These are phyloP conservation scores for Stenolophus ochropezus DNA, from an alignment of 2,888 invertebrate genomes.

Conservation along the genomic window DNA sequence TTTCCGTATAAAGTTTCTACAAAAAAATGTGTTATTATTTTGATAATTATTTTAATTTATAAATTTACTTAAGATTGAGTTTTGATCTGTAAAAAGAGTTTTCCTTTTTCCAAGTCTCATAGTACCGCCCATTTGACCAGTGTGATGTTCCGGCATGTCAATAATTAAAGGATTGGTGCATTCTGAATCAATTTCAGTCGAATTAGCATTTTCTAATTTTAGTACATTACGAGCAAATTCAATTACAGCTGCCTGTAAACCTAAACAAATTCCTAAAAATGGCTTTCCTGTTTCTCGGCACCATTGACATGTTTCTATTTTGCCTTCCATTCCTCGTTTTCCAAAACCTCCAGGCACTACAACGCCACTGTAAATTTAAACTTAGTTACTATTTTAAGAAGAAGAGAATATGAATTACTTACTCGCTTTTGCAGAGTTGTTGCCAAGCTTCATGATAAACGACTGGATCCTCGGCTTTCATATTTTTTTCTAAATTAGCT, in stretches of 20 bases:
- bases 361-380: slow-evolving; percentile 81
- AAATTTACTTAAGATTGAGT: slow-evolving; percentile 78
- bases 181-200: slow-evolving; percentile 87
- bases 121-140: slow-evolving; percentile 95
- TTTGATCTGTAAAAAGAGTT: slow-evolving; percentile 83
- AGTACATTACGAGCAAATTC: slow-evolving; percentile 94
- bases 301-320: slow-evolving; percentile 95
- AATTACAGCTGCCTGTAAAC: slow-evolving; percentile 96
- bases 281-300: slow-evolving; percentile 93
- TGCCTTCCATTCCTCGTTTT: slow-evolving; percentile 95
- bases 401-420: slow-evolving; percentile 70
- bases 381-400: slow-evolving; percentile 29
- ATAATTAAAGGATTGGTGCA: slow-evolving; percentile 89
- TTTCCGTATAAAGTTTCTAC: slow-evolving; percentile 85
- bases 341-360: slow-evolving; percentile 99
- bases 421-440: slow-evolving; percentile 89
- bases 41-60: slow-evolving; percentile 20
- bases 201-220: slow-evolving; percentile 85
- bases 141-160: slow-evolving; percentile 99
- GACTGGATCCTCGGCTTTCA: slow-evolving; percentile 84
- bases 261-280: slow-evolving; percentile 97
- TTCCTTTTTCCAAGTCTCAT: slow-evolving; percentile 97
- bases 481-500: slow-evolving; percentile 87
- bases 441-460: slow-evolving; percentile 96
- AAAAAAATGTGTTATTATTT: slow-evolving; percentile 64